A percentile compares a stretch with the other conserved stretches of the same genome.
Conservation (phyloP, 1,140 invertebrate species). For the Homalodisca vitripennis region DNA sequence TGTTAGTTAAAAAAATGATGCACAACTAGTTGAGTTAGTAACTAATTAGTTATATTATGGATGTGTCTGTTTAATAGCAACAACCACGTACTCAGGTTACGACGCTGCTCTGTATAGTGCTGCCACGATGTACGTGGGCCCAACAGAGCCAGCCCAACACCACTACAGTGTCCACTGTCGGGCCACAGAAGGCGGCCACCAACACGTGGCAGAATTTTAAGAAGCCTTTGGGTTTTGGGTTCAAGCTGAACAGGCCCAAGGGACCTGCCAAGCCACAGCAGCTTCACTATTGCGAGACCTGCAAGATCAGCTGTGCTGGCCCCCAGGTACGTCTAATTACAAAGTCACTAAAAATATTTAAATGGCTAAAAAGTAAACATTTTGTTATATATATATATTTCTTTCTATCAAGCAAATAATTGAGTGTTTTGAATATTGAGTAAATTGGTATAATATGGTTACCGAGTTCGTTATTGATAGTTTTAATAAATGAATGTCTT, state of each 20-base stretch:
- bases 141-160: slow-evolving; percentile 57
- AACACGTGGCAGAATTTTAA: slow-evolving; percentile 67
- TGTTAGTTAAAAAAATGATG: too few relatives aligned
- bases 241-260: slow-evolving; percentile 65
- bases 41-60: too few relatives aligned
- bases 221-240: slow-evolving; percentile 61
- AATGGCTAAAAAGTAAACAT: too few relatives aligned
- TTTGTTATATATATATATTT: too few relatives aligned
- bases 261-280: slow-evolving; percentile 86
- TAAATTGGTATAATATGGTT: too few relatives aligned
- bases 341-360: too few relatives aligned
- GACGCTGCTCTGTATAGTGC: slow-evolving; percentile 92
- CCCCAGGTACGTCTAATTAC: slow-evolving; percentile 74
- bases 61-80: slow-evolving; percentile 46
- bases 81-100: slow-evolving; percentile 73
- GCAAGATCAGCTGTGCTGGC: slow-evolving; percentile 96
- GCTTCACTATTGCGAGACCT: slow-evolving; percentile 94
- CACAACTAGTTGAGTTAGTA: too few relatives aligned
- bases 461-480: too few relatives aligned
- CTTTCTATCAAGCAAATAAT: too few relatives aligned
- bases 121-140: slow-evolving; percentile 88
- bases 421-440: too few relatives aligned
- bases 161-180: slow-evolving; percentile 38
- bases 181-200: slow-evolving; percentile 36
- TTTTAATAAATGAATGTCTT: too few relatives aligned